phyloP scores from a whole-genome alignment of 2,888 invertebrate genomes.

The Trachelus stipa region DNA sequence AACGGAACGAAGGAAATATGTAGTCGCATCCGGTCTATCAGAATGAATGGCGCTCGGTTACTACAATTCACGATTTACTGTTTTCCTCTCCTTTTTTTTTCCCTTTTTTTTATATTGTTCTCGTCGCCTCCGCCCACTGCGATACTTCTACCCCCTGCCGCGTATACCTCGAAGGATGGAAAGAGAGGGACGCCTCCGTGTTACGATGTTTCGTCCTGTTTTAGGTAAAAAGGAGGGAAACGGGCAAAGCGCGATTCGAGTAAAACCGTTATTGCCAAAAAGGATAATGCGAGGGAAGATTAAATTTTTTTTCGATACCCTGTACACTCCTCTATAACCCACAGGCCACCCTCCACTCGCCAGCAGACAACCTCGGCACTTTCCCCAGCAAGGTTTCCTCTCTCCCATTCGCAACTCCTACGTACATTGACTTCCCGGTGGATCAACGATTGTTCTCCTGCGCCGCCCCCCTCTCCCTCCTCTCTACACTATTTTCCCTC shows the following conservation, averaged over 20 bases:
- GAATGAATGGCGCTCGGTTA: conserved; percentile 54
- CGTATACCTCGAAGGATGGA: background rate
- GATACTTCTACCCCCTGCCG: background rate
- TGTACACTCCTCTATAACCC: background rate
- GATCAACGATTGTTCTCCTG: background rate
- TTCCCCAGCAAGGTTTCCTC: background rate
- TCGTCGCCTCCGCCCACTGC: conserved; percentile 14
- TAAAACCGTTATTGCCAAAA: conserved; percentile 53
- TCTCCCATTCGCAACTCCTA: background rate
- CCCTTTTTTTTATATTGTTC: conserved; percentile 20
- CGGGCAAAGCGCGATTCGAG: conserved; percentile 19
- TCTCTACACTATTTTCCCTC: background rate
- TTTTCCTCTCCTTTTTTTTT: conserved; percentile 36
- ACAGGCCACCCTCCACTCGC: background rate
- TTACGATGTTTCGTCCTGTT: background rate
- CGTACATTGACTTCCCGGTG: background rate
- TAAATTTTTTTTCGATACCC: conserved; percentile 48
- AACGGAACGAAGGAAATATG: conserved; percentile 61
- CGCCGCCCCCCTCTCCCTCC: too few relatives aligned
- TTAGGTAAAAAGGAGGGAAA: background rate
- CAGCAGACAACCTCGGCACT: background rate
- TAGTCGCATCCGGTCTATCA: conserved; percentile 59
- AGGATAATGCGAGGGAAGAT: conserved; percentile 56
- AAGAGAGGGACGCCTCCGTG: background rate
- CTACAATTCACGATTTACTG: conserved; percentile 58